Conservation (phyloP, 2,888 invertebrate genomes). For the Brassicogethes aeneus region DNA sequence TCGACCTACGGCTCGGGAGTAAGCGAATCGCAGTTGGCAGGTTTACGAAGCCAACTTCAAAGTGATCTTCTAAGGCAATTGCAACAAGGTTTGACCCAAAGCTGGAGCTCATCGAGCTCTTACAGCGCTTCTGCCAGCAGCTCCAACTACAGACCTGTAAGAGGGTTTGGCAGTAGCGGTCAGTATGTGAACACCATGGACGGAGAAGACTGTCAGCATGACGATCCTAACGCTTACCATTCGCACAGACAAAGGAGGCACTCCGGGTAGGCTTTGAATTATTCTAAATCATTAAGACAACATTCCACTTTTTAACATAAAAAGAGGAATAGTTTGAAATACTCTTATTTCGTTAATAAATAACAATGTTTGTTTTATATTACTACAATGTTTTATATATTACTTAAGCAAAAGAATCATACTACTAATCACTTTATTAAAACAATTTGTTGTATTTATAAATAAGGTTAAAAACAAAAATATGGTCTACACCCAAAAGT, state of each 20-base stretch:
- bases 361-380: too few relatives aligned
- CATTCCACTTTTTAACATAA: too few relatives aligned
- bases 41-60: constrained; percentile 31
- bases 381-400: too few relatives aligned
- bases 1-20: constrained; percentile 19
- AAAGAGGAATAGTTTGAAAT: too few relatives aligned
- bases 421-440: too few relatives aligned
- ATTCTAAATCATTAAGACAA: too few relatives aligned
- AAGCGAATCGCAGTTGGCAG: constrained; percentile 24
- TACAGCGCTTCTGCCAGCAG: constrained; percentile 22
- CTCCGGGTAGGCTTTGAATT: constrained; percentile 1
- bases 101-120: constrained; percentile 26
- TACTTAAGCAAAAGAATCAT: too few relatives aligned
- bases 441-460: too few relatives aligned
- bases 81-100: constrained; percentile 32
- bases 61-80: constrained; percentile 31
- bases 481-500: too few relatives aligned
- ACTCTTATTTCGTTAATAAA: too few relatives aligned
- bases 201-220: constrained; percentile 17
- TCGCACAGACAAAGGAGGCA: constrained; percentile 16
- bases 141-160: constrained; percentile 20
- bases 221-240: constrained; percentile 14
- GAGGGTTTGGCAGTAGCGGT: constrained; percentile 15
- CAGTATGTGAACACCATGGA: constrained; percentile 13
- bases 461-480: too few relatives aligned